Evolutionary conservation across 2,888 invertebrate species (phyloP), one percentile per base, ranked within the genome.

Genomic region (Clusia tigrina): DNA sequence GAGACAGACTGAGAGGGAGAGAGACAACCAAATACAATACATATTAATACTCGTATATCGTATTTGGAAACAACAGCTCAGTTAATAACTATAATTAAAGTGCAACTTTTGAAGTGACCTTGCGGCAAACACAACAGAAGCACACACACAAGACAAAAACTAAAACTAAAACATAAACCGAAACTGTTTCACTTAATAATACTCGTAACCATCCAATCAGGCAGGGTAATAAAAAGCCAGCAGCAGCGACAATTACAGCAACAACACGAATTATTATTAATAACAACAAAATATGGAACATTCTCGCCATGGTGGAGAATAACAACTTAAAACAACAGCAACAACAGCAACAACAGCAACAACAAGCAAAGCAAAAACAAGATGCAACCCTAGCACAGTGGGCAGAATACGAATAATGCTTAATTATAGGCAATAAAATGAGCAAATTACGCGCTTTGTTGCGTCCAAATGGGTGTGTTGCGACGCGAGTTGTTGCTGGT

Each of bases 21-120:
- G n/a, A n/a, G n/a, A n/a, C n/a, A n/a, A n/a, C n/a, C n/a, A n/a
- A 65, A 18, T 55, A 23, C 26, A 58, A 18, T 10, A n/a, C n/a
- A 32, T 52, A 37, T 66, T 58, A 62, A 62, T n/a, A n/a, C n/a
- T n/a, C n/a, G n/a, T n/a, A n/a, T n/a, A n/a, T n/a, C n/a, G n/a
- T n/a, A n/a, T n/a, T n/a, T n/a, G n/a, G n/a, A 51, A 70, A 62
- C 65, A 63, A 58, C 63, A 72, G 68, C 66, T 67, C 66, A 63
- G 68, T 73, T 67, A 76, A 76, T 76, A 76, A 77, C 73, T 69
- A 77, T 73, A 74, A 74, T 74, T 77, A 74, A 74, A 77, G 74
- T 71, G 69, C 73, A 74, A 74, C 76, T 74, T 67, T 15, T 15
- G 2, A 5, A 42, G n/a, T 15, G n/a, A 17, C 42, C 42, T 42